Conservation (phyloP, 2,888 invertebrate genomes). For the Microchrysa polita region DNA sequence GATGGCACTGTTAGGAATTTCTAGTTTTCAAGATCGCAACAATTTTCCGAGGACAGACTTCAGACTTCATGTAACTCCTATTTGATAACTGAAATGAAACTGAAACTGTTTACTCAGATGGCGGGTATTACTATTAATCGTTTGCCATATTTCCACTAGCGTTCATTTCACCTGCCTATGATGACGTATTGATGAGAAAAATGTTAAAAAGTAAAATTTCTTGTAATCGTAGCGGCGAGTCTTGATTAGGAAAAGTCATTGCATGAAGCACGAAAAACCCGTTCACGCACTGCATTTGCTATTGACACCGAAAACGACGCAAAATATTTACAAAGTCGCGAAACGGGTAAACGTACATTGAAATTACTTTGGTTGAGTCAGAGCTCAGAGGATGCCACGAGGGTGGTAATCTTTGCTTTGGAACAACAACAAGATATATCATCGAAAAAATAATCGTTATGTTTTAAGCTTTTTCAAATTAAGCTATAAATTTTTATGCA, state of each 20-base stretch:
- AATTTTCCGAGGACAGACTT: conserved; percentile 14
- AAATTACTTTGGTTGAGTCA: background rate
- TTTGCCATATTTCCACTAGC: conserved; percentile 17
- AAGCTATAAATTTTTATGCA: no score
- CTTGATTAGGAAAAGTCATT: conserved; percentile 37
- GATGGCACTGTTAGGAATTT: background rate
- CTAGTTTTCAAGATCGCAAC: background rate
- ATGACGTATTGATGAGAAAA: no score
- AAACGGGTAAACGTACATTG: background rate
- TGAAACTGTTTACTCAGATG: conserved; percentile 28
- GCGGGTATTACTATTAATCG: conserved; percentile 11
- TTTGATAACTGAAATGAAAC: conserved; percentile 38
- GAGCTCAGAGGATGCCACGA: conserved; percentile 6
- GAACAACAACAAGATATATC: no score
- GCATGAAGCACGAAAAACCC: conserved; percentile 20
- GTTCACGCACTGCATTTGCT: background rate
- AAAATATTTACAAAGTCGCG: background rate
- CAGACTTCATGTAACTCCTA: conserved; percentile 33
- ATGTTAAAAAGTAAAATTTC: conserved; percentile 42
- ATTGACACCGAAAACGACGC: conserved; percentile 29
- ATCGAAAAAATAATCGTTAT: no score
- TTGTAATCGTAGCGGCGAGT: conserved; percentile 7
- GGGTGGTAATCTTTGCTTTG: background rate
- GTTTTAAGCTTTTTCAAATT: no score
- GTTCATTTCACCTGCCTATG: conserved; percentile 29